Evolutionary conservation across 2,888 invertebrate species (phyloP), one percentile per base, ranked within the genome.

Genomic region (Tineola bisselliella): DNA sequence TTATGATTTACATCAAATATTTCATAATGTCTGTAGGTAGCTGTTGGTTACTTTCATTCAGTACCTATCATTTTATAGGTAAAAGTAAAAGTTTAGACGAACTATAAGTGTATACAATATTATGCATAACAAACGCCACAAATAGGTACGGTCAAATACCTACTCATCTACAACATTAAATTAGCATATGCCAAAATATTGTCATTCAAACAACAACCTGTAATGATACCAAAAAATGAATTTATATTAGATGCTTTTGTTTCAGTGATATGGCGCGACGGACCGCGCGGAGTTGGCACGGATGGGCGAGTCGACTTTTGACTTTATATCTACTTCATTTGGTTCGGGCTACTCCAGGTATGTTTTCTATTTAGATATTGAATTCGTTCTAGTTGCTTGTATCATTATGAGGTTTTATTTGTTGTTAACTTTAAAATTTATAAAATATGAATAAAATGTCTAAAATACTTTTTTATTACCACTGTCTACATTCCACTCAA

Each of bases 261-360:
- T 81, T 59, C 77, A 87, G 86, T 86, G 86, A 87, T 76, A 87
- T 87, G 86, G 79, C 82, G 82, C 84, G 82, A 77, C 73, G 84
- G 82, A 68, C 73, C 68, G 79, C 83, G 78, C 79, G 79, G 66
- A 71, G 70, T 70, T 78, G 74, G 77, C 78, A 81, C 77, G 79
- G 74, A 67, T 71, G 67, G 60, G 60, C 60, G 66, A 72, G 73
- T 69, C 79, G 74, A 73, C 69, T 79, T 72, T 71, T 84, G 63
- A 69, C 81, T 64, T 68, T 81, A 63, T 77, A 74, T 67, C 66
- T 79, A 44, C 68, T 83, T 63, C 78, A 78, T 61, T 64, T 73
- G 70, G 75, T 74, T 64, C 68, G 69, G 64, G 75, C 81, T 67
- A 84, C 84, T 66, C 82, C 84, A 70, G 86, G 86, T 87, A 64